Conservation (phyloP, 2,888 invertebrate species). For the Boloria euphrosyne region DNA sequence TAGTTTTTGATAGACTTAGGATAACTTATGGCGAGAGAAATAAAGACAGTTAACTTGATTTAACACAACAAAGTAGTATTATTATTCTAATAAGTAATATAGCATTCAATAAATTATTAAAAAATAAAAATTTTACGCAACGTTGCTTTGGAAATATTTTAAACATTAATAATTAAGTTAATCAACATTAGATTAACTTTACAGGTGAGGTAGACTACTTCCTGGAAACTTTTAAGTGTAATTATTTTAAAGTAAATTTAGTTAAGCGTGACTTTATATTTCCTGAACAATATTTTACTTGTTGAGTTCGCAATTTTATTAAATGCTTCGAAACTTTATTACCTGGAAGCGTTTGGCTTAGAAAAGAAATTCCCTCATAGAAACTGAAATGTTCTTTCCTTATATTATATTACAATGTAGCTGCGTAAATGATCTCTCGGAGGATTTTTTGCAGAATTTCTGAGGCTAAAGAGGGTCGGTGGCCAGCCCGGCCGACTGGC, state of each 20-base stretch:
- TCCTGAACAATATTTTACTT: too few relatives aligned
- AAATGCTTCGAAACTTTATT: background rate
- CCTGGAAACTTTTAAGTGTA: constrained; percentile 13
- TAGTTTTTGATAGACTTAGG: too few relatives aligned
- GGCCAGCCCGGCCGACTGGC: constrained; percentile 65
- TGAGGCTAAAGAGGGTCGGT: constrained; percentile 73
- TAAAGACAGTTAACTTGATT: too few relatives aligned
- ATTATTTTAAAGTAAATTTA: constrained; percentile 7
- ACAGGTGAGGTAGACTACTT: constrained; percentile 13
- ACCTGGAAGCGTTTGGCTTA: background rate
- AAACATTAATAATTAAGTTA: constrained; percentile 16
- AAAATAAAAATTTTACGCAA: background rate
- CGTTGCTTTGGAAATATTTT: background rate
- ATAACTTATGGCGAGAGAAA: too few relatives aligned
- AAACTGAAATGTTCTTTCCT: background rate
- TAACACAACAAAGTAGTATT: too few relatives aligned
- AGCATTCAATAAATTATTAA: too few relatives aligned
- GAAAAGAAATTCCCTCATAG: background rate
- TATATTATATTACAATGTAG: constrained; percentile 22
- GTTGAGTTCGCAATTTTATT: background rate
- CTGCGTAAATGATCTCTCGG: constrained; percentile 29
- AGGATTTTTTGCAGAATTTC: constrained; percentile 69
- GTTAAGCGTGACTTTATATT: background rate
- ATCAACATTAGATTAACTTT: constrained; percentile 18
- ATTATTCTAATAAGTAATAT: too few relatives aligned